Conservation (phyloP, 2,888 invertebrate species). For the Pachycephus smyrnensis region DNA sequence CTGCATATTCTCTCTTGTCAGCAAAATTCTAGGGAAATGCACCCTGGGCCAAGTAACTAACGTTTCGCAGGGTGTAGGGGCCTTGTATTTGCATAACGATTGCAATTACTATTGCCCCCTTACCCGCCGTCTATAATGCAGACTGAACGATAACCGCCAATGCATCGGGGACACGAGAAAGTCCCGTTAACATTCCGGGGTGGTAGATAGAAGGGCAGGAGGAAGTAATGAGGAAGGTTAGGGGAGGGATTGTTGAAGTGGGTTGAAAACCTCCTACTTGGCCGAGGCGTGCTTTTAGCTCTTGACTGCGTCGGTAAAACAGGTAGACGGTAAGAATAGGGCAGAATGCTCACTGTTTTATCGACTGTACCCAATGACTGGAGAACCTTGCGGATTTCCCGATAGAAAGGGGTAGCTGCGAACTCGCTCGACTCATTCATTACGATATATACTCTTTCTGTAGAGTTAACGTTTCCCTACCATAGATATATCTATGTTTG, state of each 20-base stretch:
- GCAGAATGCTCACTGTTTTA: slow-evolving; percentile 55
- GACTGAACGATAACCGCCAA: slow-evolving; percentile 46
- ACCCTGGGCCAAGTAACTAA: neutral
- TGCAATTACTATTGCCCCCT: slow-evolving; percentile 44
- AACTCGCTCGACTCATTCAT: slow-evolving; percentile 21
- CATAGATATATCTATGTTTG: neutral
- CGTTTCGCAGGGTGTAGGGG: slow-evolving; percentile 13
- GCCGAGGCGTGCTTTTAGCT: neutral
- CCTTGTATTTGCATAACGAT: slow-evolving; percentile 48
- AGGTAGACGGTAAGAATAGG: slow-evolving; percentile 49
- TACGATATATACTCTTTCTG: neutral
- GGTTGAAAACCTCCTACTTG: neutral
- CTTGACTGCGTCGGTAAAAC: slow-evolving; percentile 52
- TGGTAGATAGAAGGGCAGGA: slow-evolving; percentile 22
- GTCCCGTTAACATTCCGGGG: slow-evolving; percentile 42
- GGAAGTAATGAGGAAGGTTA: neutral
- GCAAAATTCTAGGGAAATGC: neutral
- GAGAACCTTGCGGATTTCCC: slow-evolving; percentile 33
- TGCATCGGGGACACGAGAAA: slow-evolving; percentile 48
- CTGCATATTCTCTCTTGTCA: neutral
- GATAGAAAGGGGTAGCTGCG: slow-evolving; percentile 60
- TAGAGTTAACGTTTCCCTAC: neutral
- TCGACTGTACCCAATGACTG: slow-evolving; percentile 56
- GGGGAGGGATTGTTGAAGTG: neutral
- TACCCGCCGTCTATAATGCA: slow-evolving; percentile 45